Conservation (phyloP, 2,797 vertebrate species). For the Danio tinwini region DNA sequence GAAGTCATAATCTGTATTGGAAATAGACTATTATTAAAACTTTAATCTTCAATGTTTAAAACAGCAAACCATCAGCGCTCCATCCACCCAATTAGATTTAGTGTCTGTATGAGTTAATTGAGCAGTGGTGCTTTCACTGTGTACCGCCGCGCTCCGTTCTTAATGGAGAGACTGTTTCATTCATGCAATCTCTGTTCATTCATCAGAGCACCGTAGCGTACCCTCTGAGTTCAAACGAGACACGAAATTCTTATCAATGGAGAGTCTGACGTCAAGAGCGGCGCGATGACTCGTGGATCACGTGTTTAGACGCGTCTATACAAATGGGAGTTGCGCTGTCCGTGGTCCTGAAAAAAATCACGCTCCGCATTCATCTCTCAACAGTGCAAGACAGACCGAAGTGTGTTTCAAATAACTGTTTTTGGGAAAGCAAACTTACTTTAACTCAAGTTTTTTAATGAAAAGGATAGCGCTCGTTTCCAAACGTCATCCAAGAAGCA, state of each 20-base stretch:
- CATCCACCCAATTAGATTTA: background rate
- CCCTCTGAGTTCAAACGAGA: slow-evolving; percentile 80
- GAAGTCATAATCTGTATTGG: background rate
- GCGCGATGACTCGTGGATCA: slow-evolving; percentile 68
- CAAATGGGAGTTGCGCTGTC: slow-evolving; percentile 88
- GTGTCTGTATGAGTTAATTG: background rate
- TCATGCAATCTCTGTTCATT: slow-evolving; percentile 88
- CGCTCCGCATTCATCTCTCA: slow-evolving; percentile 47
- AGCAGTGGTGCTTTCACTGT: slow-evolving; percentile 29
- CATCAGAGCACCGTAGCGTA: slow-evolving; percentile 84
- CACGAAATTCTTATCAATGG: slow-evolving; percentile 94
- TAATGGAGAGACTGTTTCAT: slow-evolving; percentile 73
- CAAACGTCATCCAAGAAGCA: slow-evolving; percentile 41
- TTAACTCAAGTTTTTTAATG: slow-evolving; percentile 42
- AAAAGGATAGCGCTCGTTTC: slow-evolving; percentile 47
- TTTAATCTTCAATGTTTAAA: background rate
- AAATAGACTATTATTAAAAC: background rate
- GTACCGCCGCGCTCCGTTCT: slow-evolving; percentile 40
- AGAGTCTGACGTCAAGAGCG: slow-evolving; percentile 88
- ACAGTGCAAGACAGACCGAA: slow-evolving; percentile 43
- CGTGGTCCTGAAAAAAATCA: slow-evolving; percentile 86
- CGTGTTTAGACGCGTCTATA: slow-evolving; percentile 83
- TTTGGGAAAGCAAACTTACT: slow-evolving; percentile 45
- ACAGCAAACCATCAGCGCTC: background rate
- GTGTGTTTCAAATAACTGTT: slow-evolving; percentile 28